A percentile compares a stretch with the other conserved stretches of the same genome.
phyloP scores from a whole-genome alignment of 1,140 invertebrate genomes.

The Habropoda laboriosa region DNA sequence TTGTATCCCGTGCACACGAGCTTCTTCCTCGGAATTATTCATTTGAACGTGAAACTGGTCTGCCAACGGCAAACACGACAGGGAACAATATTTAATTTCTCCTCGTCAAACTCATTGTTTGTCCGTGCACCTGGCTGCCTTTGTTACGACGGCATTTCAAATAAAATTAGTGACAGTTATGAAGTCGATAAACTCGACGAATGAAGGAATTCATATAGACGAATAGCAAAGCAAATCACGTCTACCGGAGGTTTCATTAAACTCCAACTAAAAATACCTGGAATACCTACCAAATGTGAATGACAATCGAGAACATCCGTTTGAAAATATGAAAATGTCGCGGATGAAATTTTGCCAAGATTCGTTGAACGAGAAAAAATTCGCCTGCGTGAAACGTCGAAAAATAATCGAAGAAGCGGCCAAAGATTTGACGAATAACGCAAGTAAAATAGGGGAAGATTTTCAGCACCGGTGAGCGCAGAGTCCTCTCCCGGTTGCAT shows the following conservation, averaged over 20 bases:
- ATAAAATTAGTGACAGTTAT: neutral
- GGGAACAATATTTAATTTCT: neutral
- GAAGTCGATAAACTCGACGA: neutral
- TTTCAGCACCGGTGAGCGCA: no score
- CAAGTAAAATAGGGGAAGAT: neutral
- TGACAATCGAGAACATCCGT: no score
- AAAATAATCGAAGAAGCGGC: neutral
- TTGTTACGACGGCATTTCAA: neutral
- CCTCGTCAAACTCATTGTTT: neutral
- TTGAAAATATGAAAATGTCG: no score
- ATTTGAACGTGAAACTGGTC: no score
- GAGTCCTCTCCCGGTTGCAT: neutral
- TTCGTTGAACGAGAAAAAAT: no score
- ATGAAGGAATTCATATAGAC: neutral
- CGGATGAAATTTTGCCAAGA: no score
- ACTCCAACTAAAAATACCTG: no score
- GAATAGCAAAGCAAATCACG: no score
- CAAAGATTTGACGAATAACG: neutral
- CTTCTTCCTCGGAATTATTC: no score
- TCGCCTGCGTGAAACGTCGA: neutral
- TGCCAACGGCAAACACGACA: no score
- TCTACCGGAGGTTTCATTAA: neutral
- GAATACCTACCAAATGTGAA: no score
- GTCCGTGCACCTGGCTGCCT: neutral
- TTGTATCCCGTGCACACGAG: no score